A percentile compares a stretch with the other conserved stretches of the same genome.
phyloP scores from a whole-genome alignment of 2,797 vertebrate species.

The Cottoperca gobio region DNA sequence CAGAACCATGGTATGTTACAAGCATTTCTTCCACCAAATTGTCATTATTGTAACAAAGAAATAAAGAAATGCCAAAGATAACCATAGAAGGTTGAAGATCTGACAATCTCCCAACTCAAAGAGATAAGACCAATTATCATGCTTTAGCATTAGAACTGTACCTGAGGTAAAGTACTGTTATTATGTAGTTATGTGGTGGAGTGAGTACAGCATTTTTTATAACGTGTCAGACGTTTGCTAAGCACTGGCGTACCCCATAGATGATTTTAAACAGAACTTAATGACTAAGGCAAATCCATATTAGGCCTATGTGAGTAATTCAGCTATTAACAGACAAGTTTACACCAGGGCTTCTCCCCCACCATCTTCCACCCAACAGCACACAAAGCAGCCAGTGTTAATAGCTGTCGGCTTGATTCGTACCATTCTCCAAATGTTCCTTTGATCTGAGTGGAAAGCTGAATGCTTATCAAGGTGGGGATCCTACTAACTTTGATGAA shows the following conservation, averaged over 20 bases:
- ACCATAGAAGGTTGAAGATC: slow-evolving; percentile 11
- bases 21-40: neutral
- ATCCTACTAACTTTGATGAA: slow-evolving; percentile 2
- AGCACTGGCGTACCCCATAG: neutral
- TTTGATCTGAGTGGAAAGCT: slow-evolving; percentile 16
- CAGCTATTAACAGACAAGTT: slow-evolving; percentile 8
- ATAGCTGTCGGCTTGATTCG: slow-evolving; percentile 8
- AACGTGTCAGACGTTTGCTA: neutral
- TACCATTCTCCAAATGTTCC: slow-evolving; percentile 7
- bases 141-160: neutral
- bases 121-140: neutral
- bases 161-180: neutral
- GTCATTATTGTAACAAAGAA: neutral
- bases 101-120: neutral
- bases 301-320: slow-evolving; percentile 16
- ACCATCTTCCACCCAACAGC: slow-evolving; percentile 4
- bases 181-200: neutral
- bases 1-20: neutral
- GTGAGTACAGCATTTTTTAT: neutral
- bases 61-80: slow-evolving; percentile 18
- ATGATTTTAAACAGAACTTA: slow-evolving; percentile 3
- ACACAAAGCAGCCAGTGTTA: slow-evolving; percentile 17
- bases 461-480: slow-evolving; percentile 17
- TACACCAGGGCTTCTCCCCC: neutral
- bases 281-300: slow-evolving; percentile 10